Evolutionary conservation across 2,888 invertebrate genomes (phyloP), one percentile per base, ranked within the genome.

Genomic region (Andrena trimmerana): DNA sequence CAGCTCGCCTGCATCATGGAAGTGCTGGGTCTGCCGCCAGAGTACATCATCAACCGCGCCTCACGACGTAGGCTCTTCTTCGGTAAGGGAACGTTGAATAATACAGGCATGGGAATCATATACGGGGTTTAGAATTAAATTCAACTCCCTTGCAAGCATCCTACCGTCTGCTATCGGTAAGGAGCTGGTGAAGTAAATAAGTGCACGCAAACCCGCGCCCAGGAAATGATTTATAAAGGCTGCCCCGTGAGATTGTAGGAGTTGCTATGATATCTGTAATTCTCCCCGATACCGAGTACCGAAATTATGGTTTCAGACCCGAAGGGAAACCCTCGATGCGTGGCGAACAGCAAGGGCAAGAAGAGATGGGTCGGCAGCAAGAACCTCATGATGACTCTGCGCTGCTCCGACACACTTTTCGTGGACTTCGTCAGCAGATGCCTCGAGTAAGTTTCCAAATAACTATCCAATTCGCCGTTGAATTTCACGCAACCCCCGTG

Each of bases 1-100:
- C 99, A 99, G 94, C 96, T 99, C 86, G 98, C 99, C 75, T 99
- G 99, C 95, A 97, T 99, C 91, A 99, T 99, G 98, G 99, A 99
- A 95, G 96, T 99, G 74, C 95, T 99, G 84, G 99, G 98, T 29
- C 95, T 97, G 86, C 99, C 99, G 2, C 98, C 99, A 1, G 97
- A 97, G 78, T 97, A 97, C 91, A 96, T 99, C 85, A 96, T 99
- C 85, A 96, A 97, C 85, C 96, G 97, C 86, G 98, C 99, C 50
- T 97, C 98, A 0, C 95, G 98, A 92, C 96, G 97, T 93, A 95
- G 98, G 88, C 95, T 98, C 86, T 98, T 98, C 95, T 98, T 98
- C 92, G 98, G 97, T 97, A 91, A 95, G 94, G 57, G 20, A 2
- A 20, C 27, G 1, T 27, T 1, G 7, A n/a, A 20, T 52, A 20